Evolutionary conservation across 1,140 invertebrate species (phyloP).

Genomic region (Mercenaria mercenaria): DNA sequence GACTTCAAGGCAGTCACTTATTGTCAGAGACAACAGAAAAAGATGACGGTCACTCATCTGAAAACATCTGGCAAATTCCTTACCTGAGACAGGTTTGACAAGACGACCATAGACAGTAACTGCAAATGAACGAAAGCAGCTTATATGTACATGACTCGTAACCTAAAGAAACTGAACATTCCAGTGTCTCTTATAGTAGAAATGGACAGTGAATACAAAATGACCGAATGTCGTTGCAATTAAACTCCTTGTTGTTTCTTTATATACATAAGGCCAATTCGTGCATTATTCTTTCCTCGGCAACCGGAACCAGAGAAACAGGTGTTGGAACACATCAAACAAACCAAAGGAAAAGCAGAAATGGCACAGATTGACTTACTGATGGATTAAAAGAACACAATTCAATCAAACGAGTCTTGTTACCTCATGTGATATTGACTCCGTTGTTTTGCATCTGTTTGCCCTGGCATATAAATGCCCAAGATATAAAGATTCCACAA

Average conservation of each 20-base stretch:
- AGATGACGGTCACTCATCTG: constrained; percentile 20
- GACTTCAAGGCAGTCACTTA: constrained; percentile 50
- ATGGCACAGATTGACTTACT: constrained; percentile 58
- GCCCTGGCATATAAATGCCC: constrained; percentile 28
- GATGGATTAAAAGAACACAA: constrained; percentile 2
- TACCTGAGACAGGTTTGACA: constrained; percentile 12
- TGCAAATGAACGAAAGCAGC: neutral
- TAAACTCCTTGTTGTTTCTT: neutral
- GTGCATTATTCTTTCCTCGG: neutral
- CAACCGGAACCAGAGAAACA: neutral
- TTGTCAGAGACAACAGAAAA: constrained; percentile 7
- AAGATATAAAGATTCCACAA: neutral
- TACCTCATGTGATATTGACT: constrained; percentile 61
- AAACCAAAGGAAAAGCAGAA: constrained; percentile 51
- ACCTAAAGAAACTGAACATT: neutral
- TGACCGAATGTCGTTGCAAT: neutral
- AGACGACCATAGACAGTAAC: constrained; percentile 13
- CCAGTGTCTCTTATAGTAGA: neutral
- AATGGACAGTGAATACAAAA: neutral
- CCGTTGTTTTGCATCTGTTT: constrained; percentile 50
- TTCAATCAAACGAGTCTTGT: constrained; percentile 4
- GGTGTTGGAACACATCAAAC: neutral
- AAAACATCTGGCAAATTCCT: constrained; percentile 50
- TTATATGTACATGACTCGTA: constrained; percentile 2
- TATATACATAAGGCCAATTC: neutral